phyloP scores from a whole-genome alignment of 2,113 vertebrate species.

The Psittacula cyanocephala region DNA sequence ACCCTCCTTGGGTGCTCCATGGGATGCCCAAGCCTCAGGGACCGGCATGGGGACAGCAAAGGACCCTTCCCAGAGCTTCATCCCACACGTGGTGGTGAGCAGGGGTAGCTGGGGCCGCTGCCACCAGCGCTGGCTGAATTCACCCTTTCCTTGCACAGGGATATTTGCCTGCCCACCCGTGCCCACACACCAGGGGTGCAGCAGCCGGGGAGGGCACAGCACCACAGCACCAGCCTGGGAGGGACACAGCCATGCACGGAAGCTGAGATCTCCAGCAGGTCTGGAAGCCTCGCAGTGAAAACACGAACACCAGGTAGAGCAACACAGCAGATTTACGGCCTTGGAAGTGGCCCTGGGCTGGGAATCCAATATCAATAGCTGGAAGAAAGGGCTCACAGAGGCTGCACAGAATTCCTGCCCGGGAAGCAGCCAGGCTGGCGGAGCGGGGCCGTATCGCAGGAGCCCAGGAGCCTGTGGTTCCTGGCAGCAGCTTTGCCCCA shows the following conservation, averaged over 20 bases:
- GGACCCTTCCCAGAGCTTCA: neutral
- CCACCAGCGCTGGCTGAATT: neutral
- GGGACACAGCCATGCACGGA: neutral
- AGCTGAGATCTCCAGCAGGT: neutral
- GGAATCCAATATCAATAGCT: constrained; percentile 63
- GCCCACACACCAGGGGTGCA: rapidly evolving
- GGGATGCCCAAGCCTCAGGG: neutral
- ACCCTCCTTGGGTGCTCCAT: neutral
- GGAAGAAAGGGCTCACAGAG: constrained; percentile 58
- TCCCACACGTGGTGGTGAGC: rapidly evolving
- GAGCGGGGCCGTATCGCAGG: neutral
- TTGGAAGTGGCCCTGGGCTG: constrained; percentile 29
- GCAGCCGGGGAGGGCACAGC: neutral
- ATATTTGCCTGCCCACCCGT: neutral
- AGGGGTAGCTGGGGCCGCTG: too few species aligned
- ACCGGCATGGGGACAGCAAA: neutral
- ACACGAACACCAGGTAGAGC: constrained; percentile 34
- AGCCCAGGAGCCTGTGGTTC: constrained; percentile 64
- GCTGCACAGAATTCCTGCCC: constrained; percentile 20
- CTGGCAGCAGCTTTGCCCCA: constrained; percentile 54
- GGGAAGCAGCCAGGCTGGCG: neutral
- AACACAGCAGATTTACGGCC: constrained; percentile 19
- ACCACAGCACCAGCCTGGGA: neutral
- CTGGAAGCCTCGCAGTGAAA: constrained; percentile 16
- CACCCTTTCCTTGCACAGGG: neutral